Percentiles rank a stretch among this genome's conserved stretches.
phyloP scores from a whole-genome alignment of 2,888 invertebrate species.

The Aplocera efformata region DNA sequence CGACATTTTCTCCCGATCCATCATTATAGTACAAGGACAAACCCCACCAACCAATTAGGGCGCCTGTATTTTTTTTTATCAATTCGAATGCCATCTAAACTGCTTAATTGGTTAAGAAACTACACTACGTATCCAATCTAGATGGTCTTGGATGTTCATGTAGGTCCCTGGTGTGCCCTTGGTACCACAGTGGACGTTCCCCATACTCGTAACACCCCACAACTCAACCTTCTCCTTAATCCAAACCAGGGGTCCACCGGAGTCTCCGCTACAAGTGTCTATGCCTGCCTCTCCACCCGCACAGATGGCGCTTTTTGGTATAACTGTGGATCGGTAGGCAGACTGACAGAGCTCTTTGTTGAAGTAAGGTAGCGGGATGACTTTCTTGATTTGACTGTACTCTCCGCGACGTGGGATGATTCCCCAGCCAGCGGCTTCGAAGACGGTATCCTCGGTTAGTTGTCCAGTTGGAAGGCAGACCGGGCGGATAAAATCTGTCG shows the following conservation, averaged over 20 bases:
- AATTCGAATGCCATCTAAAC: neutral
- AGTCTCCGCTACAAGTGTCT: slow-evolving; percentile 57
- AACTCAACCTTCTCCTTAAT: slow-evolving; percentile 36
- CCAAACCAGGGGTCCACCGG: slow-evolving; percentile 52
- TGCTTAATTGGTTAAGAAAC: slow-evolving; percentile 4
- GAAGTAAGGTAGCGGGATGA: slow-evolving; percentile 44
- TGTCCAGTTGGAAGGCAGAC: slow-evolving; percentile 45
- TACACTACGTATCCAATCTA: slow-evolving; percentile 43
- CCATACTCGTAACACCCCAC: slow-evolving; percentile 51
- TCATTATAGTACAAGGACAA: too few species aligned
- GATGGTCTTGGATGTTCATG: slow-evolving; percentile 43
- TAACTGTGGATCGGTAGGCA: slow-evolving; percentile 27
- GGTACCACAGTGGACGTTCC: slow-evolving; percentile 44
- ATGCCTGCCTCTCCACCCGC: slow-evolving; percentile 49
- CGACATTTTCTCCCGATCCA: too few species aligned
- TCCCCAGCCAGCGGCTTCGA: slow-evolving; percentile 52
- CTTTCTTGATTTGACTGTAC: slow-evolving; percentile 47
- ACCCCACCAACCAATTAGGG: too few species aligned
- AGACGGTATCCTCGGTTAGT: slow-evolving; percentile 24
- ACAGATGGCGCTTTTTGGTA: slow-evolving; percentile 46
- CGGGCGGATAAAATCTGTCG: slow-evolving; percentile 61
- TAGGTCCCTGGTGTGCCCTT: slow-evolving; percentile 49
- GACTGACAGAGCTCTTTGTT: slow-evolving; percentile 31
- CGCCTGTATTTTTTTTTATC: too few species aligned
- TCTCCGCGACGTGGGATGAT: slow-evolving; percentile 31